Conservation (phyloP, 2,797 vertebrate species). For the Avahi laniger region DNA sequence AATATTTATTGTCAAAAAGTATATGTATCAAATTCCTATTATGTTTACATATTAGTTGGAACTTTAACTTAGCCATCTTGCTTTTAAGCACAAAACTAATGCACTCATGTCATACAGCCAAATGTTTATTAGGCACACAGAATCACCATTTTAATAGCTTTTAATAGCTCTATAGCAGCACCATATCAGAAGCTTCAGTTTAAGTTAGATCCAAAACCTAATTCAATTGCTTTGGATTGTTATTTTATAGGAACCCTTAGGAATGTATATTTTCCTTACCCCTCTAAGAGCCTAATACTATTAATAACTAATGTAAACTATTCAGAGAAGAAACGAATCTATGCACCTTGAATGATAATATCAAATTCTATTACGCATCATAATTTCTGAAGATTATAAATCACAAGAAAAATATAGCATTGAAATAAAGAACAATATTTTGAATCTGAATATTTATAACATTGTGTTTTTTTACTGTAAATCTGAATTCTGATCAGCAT, state of each 20-base stretch:
- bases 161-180: neutral
- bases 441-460: neutral
- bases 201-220: neutral
- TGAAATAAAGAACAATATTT: conserved; percentile 16
- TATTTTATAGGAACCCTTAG: neutral
- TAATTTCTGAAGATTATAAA: neutral
- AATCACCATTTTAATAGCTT: neutral
- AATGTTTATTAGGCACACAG: neutral
- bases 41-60: neutral
- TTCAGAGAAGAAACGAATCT: neutral
- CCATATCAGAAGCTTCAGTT: neutral
- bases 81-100: neutral
- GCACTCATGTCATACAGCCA: neutral
- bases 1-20: neutral
- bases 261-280: neutral
- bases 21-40: neutral
- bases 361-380: neutral
- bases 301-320: neutral
- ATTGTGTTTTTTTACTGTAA: neutral
- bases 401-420: neutral
- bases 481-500: neutral
- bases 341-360: neutral
- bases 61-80: neutral
- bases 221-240: neutral
- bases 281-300: neutral